Conservation (phyloP, 2,113 vertebrate genomes). For the Bos taurus region DNA sequence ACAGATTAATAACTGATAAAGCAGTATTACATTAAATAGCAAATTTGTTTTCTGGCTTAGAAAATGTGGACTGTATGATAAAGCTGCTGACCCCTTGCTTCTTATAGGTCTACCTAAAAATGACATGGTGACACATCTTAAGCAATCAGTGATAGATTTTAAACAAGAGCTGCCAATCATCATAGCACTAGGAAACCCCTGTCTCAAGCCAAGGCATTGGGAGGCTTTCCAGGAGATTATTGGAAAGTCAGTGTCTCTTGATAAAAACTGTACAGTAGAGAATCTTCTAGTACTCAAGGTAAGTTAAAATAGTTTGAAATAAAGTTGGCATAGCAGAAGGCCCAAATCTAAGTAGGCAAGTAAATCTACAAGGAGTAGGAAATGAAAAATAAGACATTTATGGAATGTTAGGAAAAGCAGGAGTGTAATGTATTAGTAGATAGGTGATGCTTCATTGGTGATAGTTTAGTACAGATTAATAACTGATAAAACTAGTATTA, state of each 20-base stretch:
- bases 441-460: not conserved
- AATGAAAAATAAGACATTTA: not conserved
- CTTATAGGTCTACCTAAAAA: constrained; percentile 77
- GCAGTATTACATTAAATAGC: not conserved
- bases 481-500: not conserved
- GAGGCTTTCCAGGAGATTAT: constrained; percentile 63
- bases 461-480: not conserved
- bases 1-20: not conserved
- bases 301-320: not conserved
- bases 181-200: constrained; percentile 73
- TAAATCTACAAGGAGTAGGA: not conserved
- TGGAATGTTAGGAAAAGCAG: not conserved
- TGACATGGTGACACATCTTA: constrained; percentile 66
- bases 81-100: not conserved
- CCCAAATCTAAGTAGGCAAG: not conserved
- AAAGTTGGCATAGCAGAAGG: not conserved
- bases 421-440: not conserved
- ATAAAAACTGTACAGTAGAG: constrained; percentile 72
- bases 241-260: constrained; percentile 54
- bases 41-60: not conserved
- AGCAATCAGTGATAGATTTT: constrained; percentile 75
- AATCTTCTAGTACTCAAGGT: constrained; percentile 75
- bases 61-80: not conserved
- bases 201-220: constrained; percentile 77
- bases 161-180: constrained; percentile 76